A percentile compares a stretch with the other conserved stretches of the same genome.
Evolutionary conservation across 2,797 vertebrate genomes (phyloP).

Genomic region (Eidolon dupreanum): DNA sequence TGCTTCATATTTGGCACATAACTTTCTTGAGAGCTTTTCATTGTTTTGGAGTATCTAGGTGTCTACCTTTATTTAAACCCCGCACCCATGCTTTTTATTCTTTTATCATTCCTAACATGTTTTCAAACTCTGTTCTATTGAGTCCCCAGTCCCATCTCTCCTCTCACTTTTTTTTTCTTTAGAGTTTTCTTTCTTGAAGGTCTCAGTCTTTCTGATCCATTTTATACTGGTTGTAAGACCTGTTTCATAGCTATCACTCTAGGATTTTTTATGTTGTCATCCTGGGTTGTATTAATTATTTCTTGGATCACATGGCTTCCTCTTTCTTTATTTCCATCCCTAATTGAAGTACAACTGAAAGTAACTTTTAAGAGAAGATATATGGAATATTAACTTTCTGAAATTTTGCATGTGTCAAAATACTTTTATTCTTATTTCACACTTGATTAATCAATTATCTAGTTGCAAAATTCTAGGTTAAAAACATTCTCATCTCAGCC

Average conservation of each 20-base stretch:
- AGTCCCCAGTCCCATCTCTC: background rate
- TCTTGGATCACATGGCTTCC: background rate
- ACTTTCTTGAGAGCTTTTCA: conserved; percentile 27
- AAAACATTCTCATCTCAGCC: background rate
- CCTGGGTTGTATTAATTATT: background rate
- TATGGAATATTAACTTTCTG: background rate
- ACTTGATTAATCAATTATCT: background rate
- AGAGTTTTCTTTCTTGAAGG: background rate
- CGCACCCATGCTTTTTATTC: background rate
- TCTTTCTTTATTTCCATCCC: background rate
- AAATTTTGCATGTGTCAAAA: background rate
- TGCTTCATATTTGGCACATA: background rate
- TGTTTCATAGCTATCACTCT: background rate
- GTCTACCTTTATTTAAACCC: background rate
- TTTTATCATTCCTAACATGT: background rate
- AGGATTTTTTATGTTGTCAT: background rate
- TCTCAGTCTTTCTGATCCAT: background rate
- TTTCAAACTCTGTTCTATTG: background rate
- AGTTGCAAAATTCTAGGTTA: background rate
- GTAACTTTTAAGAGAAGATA: background rate
- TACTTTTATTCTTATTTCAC: background rate
- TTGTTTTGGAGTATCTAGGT: background rate
- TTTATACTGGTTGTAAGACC: background rate
- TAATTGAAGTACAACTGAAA: background rate
- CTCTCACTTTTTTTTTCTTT: background rate